These are phyloP conservation scores for Embiotoca jacksoni DNA, from an alignment of 2,113 vertebrate species.

Conservation along the genomic window DNA sequence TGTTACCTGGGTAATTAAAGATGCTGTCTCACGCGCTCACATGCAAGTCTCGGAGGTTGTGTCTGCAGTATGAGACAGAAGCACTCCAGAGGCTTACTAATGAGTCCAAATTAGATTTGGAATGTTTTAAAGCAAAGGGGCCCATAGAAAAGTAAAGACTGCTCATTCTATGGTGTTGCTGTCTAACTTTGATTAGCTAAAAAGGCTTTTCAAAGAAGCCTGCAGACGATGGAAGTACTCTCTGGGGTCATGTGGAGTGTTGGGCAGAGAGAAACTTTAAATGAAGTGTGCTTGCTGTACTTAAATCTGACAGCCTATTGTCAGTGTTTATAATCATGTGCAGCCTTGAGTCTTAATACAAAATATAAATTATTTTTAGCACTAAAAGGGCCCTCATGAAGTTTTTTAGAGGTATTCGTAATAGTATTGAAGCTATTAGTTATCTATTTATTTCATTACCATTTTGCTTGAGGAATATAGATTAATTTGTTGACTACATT, in stretches of 20 bases:
- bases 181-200: slow-evolving; percentile 32
- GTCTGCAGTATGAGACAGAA: slow-evolving; percentile 64
- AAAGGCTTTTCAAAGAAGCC: slow-evolving; percentile 34
- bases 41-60: slow-evolving; percentile 58
- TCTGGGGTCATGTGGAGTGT: neutral
- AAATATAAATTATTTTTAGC: neutral
- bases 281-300: neutral
- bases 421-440: too few species aligned
- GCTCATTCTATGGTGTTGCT: slow-evolving; percentile 6
- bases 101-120: slow-evolving; percentile 71
- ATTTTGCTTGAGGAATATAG: too few species aligned
- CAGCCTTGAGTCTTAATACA: neutral
- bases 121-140: slow-evolving; percentile 61
- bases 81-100: slow-evolving; percentile 68
- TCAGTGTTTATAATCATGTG: neutral
- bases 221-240: neutral
- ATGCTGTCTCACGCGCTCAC: slow-evolving; percentile 66
- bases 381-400: too few species aligned
- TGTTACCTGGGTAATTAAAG: slow-evolving; percentile 84
- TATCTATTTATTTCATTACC: too few species aligned
- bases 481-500: too few species aligned
- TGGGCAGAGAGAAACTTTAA: neutral
- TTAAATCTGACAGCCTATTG: neutral
- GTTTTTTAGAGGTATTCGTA: too few species aligned
- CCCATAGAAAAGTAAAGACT: slow-evolving; percentile 16